phyloP scores from a whole-genome alignment of 2,888 invertebrate species.

The Mantis religiosa region DNA sequence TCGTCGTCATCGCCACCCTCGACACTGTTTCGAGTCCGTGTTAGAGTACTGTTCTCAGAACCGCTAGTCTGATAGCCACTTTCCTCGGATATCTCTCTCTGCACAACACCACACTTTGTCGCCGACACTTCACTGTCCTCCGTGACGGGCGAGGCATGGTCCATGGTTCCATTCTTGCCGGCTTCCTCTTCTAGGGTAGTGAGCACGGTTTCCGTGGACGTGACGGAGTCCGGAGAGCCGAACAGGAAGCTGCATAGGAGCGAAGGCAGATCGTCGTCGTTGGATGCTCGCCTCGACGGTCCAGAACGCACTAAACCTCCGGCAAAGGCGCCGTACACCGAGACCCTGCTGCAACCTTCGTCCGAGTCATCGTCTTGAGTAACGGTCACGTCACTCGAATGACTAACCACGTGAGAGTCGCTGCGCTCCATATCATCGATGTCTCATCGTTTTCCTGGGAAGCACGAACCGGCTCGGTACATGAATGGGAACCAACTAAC shows the following conservation, averaged over 20 bases:
- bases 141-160: background rate
- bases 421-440: background rate
- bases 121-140: background rate
- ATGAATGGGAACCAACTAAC: too few relatives aligned
- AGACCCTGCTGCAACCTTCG: background rate
- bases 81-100: constrained; percentile 1
- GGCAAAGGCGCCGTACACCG: background rate
- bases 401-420: background rate
- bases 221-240: constrained; percentile 10
- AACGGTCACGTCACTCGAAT: background rate
- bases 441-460: background rate
- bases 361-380: background rate
- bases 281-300: background rate
- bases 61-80: background rate
- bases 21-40: background rate
- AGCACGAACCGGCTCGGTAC: too few relatives aligned
- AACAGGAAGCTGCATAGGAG: constrained; percentile 11
- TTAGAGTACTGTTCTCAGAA: background rate
- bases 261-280: background rate
- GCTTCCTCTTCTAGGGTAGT: constrained; percentile 1
- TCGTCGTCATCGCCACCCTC: background rate
- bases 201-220: background rate
- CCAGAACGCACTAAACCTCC: background rate
- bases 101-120: background rate
- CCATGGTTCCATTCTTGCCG: constrained; percentile 13